Base-by-base conservation (phyloP, 2,797 vertebrate species). In the Etheostoma perlongum region DNA sequence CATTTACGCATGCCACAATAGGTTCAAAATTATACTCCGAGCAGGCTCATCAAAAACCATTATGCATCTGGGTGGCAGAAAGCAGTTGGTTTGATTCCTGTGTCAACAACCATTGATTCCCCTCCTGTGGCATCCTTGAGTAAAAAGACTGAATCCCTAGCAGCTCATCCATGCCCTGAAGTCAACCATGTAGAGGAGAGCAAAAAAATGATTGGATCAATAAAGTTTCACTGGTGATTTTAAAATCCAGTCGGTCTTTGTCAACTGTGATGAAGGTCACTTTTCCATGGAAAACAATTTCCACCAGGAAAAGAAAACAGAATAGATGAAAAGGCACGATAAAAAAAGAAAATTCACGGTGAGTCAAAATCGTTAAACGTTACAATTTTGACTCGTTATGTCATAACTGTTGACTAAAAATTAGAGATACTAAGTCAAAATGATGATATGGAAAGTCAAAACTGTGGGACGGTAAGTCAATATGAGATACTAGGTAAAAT, bases 91-190 rank as follows among this genome's bases (percentile, higher is more conserved):
- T 33, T 57, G 13, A 52, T 25, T 47, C 14, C 44, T 19, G 4
- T 61, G 67, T 62, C 68, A 70, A 30, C 52, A 58, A 62, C 27
- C 7, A 48, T 71, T 2, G 13, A 54, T 74, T 33, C n/a, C 33
- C 19, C 52, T 72, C n/a, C 36, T 67, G 36, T 21, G 15, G 58
- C 49, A 64, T 68, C 53, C 11, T 21, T 11, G 7, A 49, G 27
- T 42, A 66, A 71, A 80, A 71, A 61, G 36, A 65, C 0, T 52
- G 33, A 78, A 36, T 74, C 27, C 52, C 19, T n/a, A 6, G 21
- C 2, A 11, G 40, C 27, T 74, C 40, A 21, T 49, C 25, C 4
- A 21, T 63, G 42, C 51, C 36, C 47, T 59, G 25, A 8, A 25
- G 23, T 51, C 67, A 58, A 78, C 30, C 21, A 64, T 54, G 64